phyloP scores from a whole-genome alignment of 2,797 vertebrate species.

The Bucorvus abyssinicus region DNA sequence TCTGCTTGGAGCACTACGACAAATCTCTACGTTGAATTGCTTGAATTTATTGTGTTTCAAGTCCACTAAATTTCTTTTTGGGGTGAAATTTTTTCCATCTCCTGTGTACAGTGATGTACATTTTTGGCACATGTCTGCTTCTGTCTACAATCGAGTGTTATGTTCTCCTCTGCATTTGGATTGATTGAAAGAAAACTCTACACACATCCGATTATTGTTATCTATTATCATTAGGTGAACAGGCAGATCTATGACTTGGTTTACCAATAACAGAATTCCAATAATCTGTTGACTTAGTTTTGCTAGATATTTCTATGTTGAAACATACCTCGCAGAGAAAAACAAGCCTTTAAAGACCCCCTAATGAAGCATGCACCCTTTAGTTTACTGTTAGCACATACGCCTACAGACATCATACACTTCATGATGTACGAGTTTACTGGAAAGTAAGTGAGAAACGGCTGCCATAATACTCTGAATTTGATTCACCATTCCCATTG shows the following conservation, averaged over 20 bases:
- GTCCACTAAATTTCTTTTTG: neutral
- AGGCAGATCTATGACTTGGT: neutral
- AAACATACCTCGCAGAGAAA: neutral
- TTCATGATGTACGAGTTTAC: neutral
- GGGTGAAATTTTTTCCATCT: neutral
- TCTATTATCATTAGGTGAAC: neutral
- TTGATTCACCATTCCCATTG: slow-evolving; percentile 56
- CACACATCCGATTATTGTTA: neutral
- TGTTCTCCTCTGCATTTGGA: neutral
- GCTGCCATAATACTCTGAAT: neutral
- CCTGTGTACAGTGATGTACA: neutral
- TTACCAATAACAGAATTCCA: neutral
- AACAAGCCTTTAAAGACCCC: neutral
- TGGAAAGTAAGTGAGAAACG: neutral
- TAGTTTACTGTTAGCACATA: neutral
- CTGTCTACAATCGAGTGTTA: neutral
- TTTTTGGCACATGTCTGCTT: slow-evolving; percentile 22
- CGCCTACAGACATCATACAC: neutral
- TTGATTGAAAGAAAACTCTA: neutral
- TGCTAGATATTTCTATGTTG: neutral
- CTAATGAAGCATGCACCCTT: slow-evolving; percentile 5
- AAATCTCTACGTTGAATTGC: neutral
- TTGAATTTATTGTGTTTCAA: neutral
- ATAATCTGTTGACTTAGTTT: neutral
- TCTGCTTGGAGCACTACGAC: neutral